Percentiles rank a stretch among this genome's conserved stretches.
Conservation (phyloP, 2,888 invertebrate genomes). For the Cremastobaeus sp. region DNA sequence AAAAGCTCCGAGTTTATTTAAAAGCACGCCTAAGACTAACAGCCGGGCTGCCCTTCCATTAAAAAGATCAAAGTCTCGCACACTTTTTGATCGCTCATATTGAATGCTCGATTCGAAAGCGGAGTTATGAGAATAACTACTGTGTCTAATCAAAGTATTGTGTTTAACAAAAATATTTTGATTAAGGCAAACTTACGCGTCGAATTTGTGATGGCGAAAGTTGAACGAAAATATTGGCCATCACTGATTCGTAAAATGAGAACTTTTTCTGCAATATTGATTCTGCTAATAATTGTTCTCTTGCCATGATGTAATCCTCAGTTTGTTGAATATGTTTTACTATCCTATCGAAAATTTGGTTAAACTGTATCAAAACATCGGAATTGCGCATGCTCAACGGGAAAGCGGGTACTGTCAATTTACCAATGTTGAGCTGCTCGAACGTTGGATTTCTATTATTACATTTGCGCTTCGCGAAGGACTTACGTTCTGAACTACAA, state of each 20-base stretch:
- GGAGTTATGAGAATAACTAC: conserved; percentile 4
- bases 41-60: conserved; percentile 28
- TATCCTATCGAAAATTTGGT: conserved; percentile 32
- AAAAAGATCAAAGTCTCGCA: no score
- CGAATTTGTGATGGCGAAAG: no score
- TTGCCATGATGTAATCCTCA: no score
- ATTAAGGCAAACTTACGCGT: no score
- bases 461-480: no score
- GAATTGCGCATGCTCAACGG: conserved; percentile 35
- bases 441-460: conserved; percentile 52
- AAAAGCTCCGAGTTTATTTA: conserved; percentile 52
- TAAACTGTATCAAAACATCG: conserved; percentile 31
- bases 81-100: conserved; percentile 34
- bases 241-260: no score
- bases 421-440: conserved; percentile 48
- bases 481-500: no score
- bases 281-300: no score
- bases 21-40: conserved; percentile 40
- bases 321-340: no score
- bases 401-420: conserved; percentile 55
- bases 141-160: conserved; percentile 10
- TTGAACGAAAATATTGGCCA: no score
- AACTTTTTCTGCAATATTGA: no score
- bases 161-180: no score
- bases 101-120: conserved; percentile 5